phyloP scores from a whole-genome alignment of 2,797 vertebrate genomes.

The Liasis olivaceus region DNA sequence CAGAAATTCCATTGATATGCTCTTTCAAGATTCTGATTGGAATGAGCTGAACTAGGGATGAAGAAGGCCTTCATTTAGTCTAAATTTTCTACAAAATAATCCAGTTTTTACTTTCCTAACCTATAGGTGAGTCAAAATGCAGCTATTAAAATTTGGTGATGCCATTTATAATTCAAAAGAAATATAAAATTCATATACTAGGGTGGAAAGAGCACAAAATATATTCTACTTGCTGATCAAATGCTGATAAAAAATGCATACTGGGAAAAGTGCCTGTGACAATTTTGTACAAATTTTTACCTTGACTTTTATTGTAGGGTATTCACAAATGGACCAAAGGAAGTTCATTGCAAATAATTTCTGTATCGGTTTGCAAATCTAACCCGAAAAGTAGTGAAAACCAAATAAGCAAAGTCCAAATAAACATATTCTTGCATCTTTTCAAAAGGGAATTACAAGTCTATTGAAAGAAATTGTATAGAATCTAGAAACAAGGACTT shows the following conservation, averaged over 20 bases:
- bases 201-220: neutral
- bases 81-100: neutral
- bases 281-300: neutral
- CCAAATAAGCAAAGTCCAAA: neutral
- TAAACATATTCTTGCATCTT: neutral
- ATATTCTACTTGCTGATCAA: neutral
- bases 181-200: neutral
- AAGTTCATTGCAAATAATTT: neutral
- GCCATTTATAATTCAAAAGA: neutral
- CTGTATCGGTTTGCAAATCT: neutral
- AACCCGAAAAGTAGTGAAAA: neutral
- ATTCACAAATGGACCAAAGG: neutral
- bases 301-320: neutral
- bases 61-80: neutral
- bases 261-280: neutral
- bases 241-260: neutral
- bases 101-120: neutral
- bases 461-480: neutral
- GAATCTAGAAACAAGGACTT: neutral
- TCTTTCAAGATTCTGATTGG: neutral
- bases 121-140: neutral
- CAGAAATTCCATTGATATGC: neutral
- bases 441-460: neutral
- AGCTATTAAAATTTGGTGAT: neutral
- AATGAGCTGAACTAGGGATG: neutral